Conservation (phyloP, 2,888 invertebrate genomes). For the Mellilla xanthometata region DNA sequence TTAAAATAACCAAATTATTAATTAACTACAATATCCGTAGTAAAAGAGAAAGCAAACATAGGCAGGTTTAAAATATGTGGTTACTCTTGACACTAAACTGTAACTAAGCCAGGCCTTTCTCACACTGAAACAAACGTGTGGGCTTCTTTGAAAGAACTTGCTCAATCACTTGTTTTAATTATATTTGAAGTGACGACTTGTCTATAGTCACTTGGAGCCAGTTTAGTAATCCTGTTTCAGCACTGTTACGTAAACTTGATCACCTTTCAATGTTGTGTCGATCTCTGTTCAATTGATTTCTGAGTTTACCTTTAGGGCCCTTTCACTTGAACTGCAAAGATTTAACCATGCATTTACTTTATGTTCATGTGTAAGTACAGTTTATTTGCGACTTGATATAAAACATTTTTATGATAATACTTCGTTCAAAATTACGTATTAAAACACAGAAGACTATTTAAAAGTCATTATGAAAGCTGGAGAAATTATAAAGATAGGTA, state of each 20-base stretch:
- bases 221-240: conserved; percentile 23
- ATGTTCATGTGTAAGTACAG: too few relatives aligned
- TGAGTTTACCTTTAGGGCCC: conserved; percentile 28
- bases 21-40: too few relatives aligned
- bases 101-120: neutral
- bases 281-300: conserved; percentile 34
- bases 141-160: conserved; percentile 33
- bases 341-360: neutral
- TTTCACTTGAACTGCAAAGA: conserved; percentile 36
- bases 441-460: too few relatives aligned
- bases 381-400: too few relatives aligned
- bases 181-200: conserved; percentile 41
- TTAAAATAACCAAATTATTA: too few relatives aligned
- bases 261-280: conserved; percentile 37
- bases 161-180: conserved; percentile 46
- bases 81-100: conserved; percentile 14
- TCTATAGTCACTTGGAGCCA: conserved; percentile 35
- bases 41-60: conserved; percentile 14
- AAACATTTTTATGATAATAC: too few relatives aligned
- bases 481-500: too few relatives aligned
- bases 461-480: too few relatives aligned
- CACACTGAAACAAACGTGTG: conserved; percentile 18
- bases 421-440: too few relatives aligned
- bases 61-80: conserved; percentile 3
- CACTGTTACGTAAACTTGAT: conserved; percentile 37